These are phyloP conservation scores for Catocala sponsa DNA, from an alignment of 2,888 invertebrate species.

Conservation along the genomic window DNA sequence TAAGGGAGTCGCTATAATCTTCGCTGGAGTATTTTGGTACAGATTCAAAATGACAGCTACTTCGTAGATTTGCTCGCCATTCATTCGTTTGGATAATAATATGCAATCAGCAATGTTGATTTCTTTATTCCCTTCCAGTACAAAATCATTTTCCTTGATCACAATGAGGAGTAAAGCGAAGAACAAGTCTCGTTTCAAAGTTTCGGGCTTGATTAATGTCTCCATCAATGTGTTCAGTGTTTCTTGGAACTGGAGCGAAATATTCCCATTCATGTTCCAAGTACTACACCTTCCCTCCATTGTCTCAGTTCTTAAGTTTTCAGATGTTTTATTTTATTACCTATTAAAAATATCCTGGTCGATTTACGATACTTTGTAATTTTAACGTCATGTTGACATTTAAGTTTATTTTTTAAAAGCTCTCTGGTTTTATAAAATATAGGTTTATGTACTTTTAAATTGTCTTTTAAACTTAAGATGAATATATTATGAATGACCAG, in stretches of 20 bases:
- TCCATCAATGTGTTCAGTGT: slow-evolving; percentile 60
- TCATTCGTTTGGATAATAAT: slow-evolving; percentile 39
- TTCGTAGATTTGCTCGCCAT: slow-evolving; percentile 41
- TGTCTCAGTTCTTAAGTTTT: slow-evolving; percentile 33
- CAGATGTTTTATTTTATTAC: slow-evolving; percentile 8
- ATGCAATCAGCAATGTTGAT: slow-evolving; percentile 52
- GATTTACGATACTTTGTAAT: not conserved
- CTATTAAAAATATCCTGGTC: no score
- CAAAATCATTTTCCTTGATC: slow-evolving; percentile 65
- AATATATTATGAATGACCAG: no score
- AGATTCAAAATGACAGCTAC: slow-evolving; percentile 50
- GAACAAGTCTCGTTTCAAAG: slow-evolving; percentile 64
- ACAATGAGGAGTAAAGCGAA: slow-evolving; percentile 61
- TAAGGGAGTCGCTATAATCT: slow-evolving; percentile 51
- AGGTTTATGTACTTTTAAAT: no score
- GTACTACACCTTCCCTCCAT: slow-evolving; percentile 52
- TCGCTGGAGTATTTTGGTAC: slow-evolving; percentile 50
- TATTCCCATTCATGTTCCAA: slow-evolving; percentile 50
- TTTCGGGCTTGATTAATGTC: slow-evolving; percentile 65
- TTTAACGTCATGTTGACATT: not conserved
- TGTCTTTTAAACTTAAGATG: no score
- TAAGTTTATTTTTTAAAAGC: no score
- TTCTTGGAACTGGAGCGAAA: slow-evolving; percentile 54
- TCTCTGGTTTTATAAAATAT: no score
- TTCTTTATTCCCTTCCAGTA: slow-evolving; percentile 42